These are phyloP conservation scores for Drosophila sulfurigaster DNA, from an alignment of 1,140 invertebrate genomes.

Conservation along the genomic window DNA sequence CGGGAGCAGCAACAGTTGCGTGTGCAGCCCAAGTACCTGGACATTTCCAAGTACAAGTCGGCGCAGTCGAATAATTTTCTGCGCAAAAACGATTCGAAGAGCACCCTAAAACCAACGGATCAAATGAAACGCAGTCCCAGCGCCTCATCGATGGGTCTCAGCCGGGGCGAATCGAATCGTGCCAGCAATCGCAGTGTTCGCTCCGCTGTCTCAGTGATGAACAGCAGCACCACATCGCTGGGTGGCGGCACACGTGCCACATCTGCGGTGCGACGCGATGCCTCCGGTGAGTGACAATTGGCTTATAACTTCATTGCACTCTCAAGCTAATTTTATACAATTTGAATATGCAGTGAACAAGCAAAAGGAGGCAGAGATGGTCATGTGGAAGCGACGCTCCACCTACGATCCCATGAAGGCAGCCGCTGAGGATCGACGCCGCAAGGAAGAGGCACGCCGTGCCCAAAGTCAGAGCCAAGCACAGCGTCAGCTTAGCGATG, in stretches of 20 bases:
- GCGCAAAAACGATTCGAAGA: constrained; percentile 87
- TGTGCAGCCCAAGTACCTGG: constrained; percentile 85
- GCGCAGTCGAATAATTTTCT: constrained; percentile 86
- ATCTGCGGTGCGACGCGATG: constrained; percentile 74
- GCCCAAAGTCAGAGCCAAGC: constrained; percentile 29
- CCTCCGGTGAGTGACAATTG: constrained; percentile 58
- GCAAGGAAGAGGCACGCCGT: constrained; percentile 85
- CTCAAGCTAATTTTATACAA: not conserved
- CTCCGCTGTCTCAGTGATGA: constrained; percentile 71
- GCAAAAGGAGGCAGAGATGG: constrained; percentile 93
- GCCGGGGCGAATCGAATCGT: constrained; percentile 66
- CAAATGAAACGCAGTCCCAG: constrained; percentile 83
- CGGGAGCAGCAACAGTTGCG: constrained; percentile 40
- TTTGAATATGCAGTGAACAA: constrained; percentile 83
- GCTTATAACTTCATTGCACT: not conserved
- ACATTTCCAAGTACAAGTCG: constrained; percentile 87
- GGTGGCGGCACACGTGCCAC: constrained; percentile 66
- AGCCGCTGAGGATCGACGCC: constrained; percentile 91
- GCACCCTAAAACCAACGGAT: constrained; percentile 85
- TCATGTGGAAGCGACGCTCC: constrained; percentile 96
- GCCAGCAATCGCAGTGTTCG: constrained; percentile 80
- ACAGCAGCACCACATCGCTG: constrained; percentile 70
- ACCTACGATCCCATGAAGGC: constrained; percentile 96
- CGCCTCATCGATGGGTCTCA: constrained; percentile 77
- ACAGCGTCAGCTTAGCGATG: constrained; percentile 59